A percentile compares a stretch with the other conserved stretches of the same genome.
These are phyloP conservation scores for Caerostris darwini DNA, from an alignment of 1,140 invertebrate genomes.

Conservation along the genomic window DNA sequence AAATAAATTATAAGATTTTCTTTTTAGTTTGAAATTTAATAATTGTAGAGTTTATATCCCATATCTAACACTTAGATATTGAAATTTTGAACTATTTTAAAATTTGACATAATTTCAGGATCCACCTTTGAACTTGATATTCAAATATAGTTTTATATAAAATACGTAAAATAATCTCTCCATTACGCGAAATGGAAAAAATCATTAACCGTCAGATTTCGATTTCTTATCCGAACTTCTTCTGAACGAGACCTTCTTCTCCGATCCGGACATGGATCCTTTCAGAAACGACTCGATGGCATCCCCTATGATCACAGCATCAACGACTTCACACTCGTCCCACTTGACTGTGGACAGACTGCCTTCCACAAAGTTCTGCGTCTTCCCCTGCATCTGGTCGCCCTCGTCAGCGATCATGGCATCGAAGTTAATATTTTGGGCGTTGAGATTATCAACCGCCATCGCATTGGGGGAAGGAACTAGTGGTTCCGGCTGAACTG, in stretches of 20 bases:
- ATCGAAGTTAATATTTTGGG: slow-evolving; percentile 16
- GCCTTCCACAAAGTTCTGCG: slow-evolving; percentile 25
- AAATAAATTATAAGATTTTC: too few species aligned
- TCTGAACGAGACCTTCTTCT: slow-evolving; percentile 77
- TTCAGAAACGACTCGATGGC: slow-evolving; percentile 79
- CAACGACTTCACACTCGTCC: slow-evolving; percentile 78
- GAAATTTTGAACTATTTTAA: too few species aligned
- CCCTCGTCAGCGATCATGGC: not conserved
- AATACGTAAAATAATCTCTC: not conserved
- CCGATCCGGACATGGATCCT: slow-evolving; percentile 70
- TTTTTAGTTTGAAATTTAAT: too few species aligned
- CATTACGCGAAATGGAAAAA: not conserved
- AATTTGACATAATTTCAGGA: not conserved
- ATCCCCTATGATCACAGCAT: slow-evolving; percentile 78
- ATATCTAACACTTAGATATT: too few species aligned
- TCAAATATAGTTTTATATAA: not conserved
- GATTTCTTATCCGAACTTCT: slow-evolving; percentile 53
- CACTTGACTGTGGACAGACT: slow-evolving; percentile 77
- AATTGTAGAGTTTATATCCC: too few species aligned
- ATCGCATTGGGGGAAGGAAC: not conserved
- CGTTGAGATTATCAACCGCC: slow-evolving; percentile 9
- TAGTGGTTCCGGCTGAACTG: not conserved
- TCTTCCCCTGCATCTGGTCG: not conserved
- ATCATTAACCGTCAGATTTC: slow-evolving; percentile 59
- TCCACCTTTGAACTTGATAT: slow-evolving; percentile 2